Evolutionary conservation across 2,888 invertebrate species (phyloP).

Genomic region (Epiblema foenella): DNA sequence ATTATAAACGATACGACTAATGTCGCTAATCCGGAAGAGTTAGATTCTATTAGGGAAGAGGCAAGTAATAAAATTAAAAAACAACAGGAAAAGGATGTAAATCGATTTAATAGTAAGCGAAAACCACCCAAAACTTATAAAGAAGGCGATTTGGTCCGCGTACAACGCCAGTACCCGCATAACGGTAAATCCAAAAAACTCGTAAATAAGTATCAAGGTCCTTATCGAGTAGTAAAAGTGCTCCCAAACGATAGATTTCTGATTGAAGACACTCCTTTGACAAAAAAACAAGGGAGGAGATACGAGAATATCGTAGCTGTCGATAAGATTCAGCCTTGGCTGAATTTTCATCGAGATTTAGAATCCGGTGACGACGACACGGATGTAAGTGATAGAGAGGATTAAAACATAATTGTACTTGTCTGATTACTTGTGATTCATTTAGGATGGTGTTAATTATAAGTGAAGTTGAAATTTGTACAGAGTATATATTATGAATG

Average conservation of each 20-base stretch:
- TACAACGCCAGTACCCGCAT: conserved; percentile 8
- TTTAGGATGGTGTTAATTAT: too few relatives aligned
- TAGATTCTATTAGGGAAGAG: not conserved
- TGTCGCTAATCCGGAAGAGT: conserved; percentile 6
- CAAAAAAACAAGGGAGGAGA: conserved; percentile 1
- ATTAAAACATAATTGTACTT: too few relatives aligned
- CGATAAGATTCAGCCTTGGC: conserved; percentile 40
- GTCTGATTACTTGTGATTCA: too few relatives aligned
- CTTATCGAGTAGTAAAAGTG: conserved; percentile 32
- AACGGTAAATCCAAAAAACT: conserved; percentile 22
- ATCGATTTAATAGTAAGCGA: not conserved
- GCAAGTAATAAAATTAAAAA: conserved; percentile 1
- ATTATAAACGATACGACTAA: conserved; percentile 12
- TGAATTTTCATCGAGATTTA: conserved; percentile 11
- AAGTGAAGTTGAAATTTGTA: too few relatives aligned
- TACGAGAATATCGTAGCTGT: conserved; percentile 32
- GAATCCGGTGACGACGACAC: not conserved
- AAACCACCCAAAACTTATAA: not conserved
- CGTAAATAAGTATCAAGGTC: conserved; percentile 30
- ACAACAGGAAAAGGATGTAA: conserved; percentile 2
- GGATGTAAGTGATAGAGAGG: too few relatives aligned
- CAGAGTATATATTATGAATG: too few relatives aligned
- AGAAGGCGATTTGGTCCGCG: not conserved
- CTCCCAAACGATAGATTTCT: conserved; percentile 31
- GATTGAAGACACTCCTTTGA: conserved; percentile 32